Percentiles rank a stretch among this genome's conserved stretches.
Evolutionary conservation across 2,888 invertebrate species (phyloP).

Genomic region (Agonopterix heracliana): DNA sequence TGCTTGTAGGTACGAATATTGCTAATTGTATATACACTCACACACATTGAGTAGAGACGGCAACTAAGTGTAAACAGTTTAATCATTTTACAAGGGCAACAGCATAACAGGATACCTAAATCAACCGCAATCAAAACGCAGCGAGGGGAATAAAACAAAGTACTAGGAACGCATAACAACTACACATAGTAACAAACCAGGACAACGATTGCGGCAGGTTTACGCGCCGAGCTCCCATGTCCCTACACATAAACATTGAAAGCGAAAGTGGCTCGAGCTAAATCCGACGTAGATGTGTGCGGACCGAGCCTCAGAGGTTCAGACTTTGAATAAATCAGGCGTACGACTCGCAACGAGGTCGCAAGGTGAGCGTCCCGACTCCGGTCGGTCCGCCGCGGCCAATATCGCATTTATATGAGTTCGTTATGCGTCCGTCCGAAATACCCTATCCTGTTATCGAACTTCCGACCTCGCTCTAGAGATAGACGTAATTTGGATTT

Average conservation of each 20-base stretch:
- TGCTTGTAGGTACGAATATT: too few species aligned
- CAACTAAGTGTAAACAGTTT: neutral
- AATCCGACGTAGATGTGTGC: constrained; percentile 31
- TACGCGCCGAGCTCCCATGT: neutral
- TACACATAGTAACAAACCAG: neutral
- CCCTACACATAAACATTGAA: constrained; percentile 25
- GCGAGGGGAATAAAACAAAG: neutral
- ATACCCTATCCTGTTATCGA: constrained; percentile 34
- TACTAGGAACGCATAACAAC: neutral
- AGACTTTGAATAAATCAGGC: constrained; percentile 51
- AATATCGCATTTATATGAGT: constrained; percentile 54
- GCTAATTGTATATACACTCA: too few species aligned
- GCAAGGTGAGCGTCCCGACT: constrained; percentile 30
- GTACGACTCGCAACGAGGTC: constrained; percentile 23
- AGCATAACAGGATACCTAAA: too few species aligned
- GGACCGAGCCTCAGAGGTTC: constrained; percentile 23
- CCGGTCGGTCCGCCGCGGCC: constrained; percentile 24
- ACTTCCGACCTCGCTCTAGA: constrained; percentile 20
- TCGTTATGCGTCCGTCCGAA: constrained; percentile 34
- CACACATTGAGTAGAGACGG: neutral
- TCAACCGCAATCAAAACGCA: too few species aligned
- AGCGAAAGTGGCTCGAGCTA: constrained; percentile 31
- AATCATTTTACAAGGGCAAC: neutral
- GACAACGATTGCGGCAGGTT: neutral
- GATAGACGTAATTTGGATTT: constrained; percentile 34